Base-by-base conservation (phyloP, 2,888 invertebrate genomes). In the Drosophila acutilabella region DNA sequence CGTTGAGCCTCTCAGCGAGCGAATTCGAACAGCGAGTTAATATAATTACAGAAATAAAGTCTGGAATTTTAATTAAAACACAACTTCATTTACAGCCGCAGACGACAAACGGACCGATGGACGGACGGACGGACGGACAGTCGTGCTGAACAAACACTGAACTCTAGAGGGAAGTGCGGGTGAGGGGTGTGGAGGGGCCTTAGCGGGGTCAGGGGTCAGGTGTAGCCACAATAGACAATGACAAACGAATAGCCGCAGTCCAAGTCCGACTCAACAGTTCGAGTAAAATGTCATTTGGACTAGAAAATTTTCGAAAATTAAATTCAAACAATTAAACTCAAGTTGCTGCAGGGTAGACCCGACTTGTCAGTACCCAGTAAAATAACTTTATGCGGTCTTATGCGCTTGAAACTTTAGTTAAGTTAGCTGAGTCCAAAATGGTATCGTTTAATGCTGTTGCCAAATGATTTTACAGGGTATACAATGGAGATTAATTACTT, bases 41-140 rank as follows among this genome's bases (percentile, higher is more conserved):
- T 89, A 87, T 90, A 89, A 89, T 90, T 90, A 90, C 89, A 87
- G 78, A 86, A 86, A 89, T 89, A 88, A 89, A 89, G 84, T 89
- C 90, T 83, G 89, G 90, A 89, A 89, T 89, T 89, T 89, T 90
- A 90, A 89, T 89, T 89, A 90, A 89, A 90, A 88, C 84, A 89
- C 81, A 81, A 83, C 84, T 88, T 84, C 89, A 88, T 89, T 88
- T 80, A 80, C 75, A 79, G 88, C 88, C 88, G 80, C 84, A 87
- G 84, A 87, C 85, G 82, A 80, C 70, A 83, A 66, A 41, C 64
- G 69, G 64, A 61, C 59, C 73, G 68, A 67, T 64, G 74, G 70
- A 50, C 59, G 50, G 70, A 68, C 66, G 74, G 70, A 50, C 59
- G 50, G 52, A 33, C 11, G 33, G 36, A 36, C 13, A 36, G 30